Conservation (phyloP, 1,140 invertebrate species). For the Hylaeus anthracinus region DNA sequence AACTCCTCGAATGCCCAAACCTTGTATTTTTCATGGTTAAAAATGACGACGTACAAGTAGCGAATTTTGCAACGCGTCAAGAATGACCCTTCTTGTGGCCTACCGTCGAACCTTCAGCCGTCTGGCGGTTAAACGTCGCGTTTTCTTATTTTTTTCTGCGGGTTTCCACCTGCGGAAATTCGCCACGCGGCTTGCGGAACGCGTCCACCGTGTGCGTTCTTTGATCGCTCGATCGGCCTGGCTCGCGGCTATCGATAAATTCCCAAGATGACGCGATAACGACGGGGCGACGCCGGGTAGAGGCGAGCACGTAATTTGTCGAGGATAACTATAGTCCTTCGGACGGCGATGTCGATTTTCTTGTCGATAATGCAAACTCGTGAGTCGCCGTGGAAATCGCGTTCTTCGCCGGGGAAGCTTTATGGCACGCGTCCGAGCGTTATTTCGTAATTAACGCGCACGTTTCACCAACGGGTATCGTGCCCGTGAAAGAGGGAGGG, state of each 20-base stretch:
- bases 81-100: too few relatives aligned
- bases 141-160: too few relatives aligned
- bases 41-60: too few relatives aligned
- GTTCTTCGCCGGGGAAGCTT: constrained; percentile 2
- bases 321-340: constrained; percentile 46
- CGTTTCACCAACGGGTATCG: not conserved
- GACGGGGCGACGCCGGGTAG: constrained; percentile 49
- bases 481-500: too few relatives aligned
- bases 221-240: constrained; percentile 44
- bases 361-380: constrained; percentile 32
- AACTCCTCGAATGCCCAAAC: too few relatives aligned
- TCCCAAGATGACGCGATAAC: constrained; percentile 59
- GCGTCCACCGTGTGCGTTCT: not conserved
- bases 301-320: constrained; percentile 53
- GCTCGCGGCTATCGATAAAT: constrained; percentile 57
- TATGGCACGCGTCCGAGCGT: constrained; percentile 33
- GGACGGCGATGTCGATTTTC: constrained; percentile 28
- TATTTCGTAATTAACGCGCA: constrained; percentile 35
- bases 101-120: too few relatives aligned
- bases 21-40: too few relatives aligned
- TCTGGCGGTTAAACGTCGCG: too few relatives aligned
- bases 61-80: too few relatives aligned
- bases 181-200: not conserved
- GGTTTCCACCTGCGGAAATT: not conserved
- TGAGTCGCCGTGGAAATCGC: constrained; percentile 5